These are phyloP conservation scores for Notoglanidium macrostoma DNA, from an alignment of 2,797 vertebrate genomes.

Conservation along the genomic window DNA sequence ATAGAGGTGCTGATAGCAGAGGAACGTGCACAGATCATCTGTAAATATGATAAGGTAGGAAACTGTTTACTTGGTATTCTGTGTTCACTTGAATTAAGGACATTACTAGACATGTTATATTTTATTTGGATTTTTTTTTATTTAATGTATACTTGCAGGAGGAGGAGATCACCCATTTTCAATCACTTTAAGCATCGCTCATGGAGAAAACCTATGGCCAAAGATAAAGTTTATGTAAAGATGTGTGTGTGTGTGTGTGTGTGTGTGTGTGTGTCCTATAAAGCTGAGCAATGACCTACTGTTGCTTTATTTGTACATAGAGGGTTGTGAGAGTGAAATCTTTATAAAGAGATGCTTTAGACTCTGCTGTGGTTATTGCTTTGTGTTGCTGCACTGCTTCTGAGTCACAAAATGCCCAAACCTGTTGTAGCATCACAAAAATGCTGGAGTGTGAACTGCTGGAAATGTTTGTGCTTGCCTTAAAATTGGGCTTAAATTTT, in stretches of 20 bases:
- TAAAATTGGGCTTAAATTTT: not conserved
- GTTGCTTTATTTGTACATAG: conserved; percentile 1
- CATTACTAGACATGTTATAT: not conserved
- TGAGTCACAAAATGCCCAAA: not conserved
- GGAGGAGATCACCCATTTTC: conserved; percentile 47
- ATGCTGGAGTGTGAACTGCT: not conserved
- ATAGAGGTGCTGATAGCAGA: conserved; percentile 85
- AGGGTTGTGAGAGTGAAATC: conserved; percentile 6
- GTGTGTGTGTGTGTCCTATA: not conserved
- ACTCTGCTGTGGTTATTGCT: not conserved
- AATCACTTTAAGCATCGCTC: conserved; percentile 13
- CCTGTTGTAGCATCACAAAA: not conserved
- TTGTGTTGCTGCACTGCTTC: not conserved
- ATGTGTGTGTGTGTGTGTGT: not conserved
- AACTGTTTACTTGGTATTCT: not conserved
- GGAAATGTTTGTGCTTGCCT: not conserved
- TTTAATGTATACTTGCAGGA: conserved; percentile 46
- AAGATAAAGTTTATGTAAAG: conserved; percentile 42
- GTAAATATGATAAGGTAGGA: conserved; percentile 86
- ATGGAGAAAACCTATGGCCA: not conserved
- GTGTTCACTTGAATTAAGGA: not conserved
- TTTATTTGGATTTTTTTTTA: conserved; percentile 13
- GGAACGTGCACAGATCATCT: conserved; percentile 86
- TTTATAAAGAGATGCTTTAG: not conserved
- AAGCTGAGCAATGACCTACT: not conserved